phyloP scores from a whole-genome alignment of 2,888 invertebrate species.

The Alentia gelatinosa region DNA sequence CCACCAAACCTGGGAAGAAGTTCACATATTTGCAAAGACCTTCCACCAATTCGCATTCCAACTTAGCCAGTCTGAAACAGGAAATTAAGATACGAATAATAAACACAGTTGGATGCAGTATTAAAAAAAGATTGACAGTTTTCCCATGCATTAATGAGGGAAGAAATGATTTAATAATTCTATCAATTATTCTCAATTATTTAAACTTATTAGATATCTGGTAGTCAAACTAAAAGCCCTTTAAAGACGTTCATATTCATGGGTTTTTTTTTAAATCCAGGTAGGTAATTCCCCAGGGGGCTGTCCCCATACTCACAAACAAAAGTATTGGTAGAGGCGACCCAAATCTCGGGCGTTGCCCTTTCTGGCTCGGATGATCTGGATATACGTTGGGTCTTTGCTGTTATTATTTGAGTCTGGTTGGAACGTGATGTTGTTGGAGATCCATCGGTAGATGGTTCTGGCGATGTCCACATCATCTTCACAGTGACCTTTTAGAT shows the following conservation, averaged over 20 bases:
- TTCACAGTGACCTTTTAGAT: slow-evolving; percentile 1
- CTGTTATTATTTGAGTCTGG: not conserved
- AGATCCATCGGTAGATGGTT: not conserved
- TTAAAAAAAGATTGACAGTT: not conserved
- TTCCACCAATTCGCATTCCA: slow-evolving; percentile 1
- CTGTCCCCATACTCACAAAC: not conserved
- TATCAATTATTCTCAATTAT: too few species aligned
- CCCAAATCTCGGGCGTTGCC: not conserved
- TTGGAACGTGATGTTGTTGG: not conserved
- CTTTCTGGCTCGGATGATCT: not conserved
- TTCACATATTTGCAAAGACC: not conserved
- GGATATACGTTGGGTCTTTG: not conserved
- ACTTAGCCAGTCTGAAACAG: not conserved
- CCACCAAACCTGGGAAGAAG: not conserved
- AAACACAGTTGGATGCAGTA: not conserved
- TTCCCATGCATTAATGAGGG: too few species aligned
- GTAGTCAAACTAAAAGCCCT: too few species aligned
- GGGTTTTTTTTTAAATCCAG: too few species aligned
- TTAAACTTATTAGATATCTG: too few species aligned
- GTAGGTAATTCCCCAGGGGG: too few species aligned
- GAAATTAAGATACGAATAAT: not conserved
- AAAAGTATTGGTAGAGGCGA: slow-evolving; percentile 5
- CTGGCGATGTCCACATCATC: slow-evolving; percentile 32
- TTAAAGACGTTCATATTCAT: too few species aligned
- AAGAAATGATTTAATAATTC: too few species aligned